Evolutionary conservation across 2,797 vertebrate genomes (phyloP).

Genomic region (Argya squamiceps): DNA sequence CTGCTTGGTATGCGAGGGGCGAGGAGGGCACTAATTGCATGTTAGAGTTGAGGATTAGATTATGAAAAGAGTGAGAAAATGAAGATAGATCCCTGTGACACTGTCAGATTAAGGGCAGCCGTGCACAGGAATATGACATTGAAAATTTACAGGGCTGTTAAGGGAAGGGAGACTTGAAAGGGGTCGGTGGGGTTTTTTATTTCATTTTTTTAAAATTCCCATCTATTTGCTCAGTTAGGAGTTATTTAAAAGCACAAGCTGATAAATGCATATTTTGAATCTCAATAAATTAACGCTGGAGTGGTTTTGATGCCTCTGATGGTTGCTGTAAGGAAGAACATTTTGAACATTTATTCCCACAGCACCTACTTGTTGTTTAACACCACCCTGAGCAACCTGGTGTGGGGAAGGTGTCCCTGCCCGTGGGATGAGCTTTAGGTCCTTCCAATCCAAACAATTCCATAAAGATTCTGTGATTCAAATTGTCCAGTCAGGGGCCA

Average conservation of each 20-base stretch:
- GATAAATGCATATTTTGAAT: background rate
- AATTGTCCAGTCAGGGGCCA: background rate
- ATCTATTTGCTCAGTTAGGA: slow-evolving; percentile 26
- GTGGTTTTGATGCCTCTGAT: background rate
- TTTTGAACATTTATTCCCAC: background rate
- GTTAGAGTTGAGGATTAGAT: slow-evolving; percentile 97
- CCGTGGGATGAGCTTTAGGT: background rate
- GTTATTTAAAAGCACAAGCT: background rate
- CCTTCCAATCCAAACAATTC: background rate
- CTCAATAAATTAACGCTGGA: background rate
- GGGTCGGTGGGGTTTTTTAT: slow-evolving; percentile 62
- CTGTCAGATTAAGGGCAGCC: slow-evolving; percentile 96
- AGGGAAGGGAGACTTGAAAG: slow-evolving; percentile 76
- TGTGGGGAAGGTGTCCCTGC: background rate
- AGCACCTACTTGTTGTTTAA: background rate
- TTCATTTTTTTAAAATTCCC: slow-evolving; percentile 19
- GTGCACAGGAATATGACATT: slow-evolving; percentile 79
- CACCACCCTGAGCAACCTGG: background rate
- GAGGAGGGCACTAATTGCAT: slow-evolving; percentile 98
- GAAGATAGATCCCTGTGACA: slow-evolving; percentile 97
- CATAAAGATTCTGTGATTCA: accelerated
- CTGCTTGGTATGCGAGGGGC: slow-evolving; percentile 84
- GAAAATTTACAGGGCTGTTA: slow-evolving; percentile 85
- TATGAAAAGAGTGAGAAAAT: slow-evolving; percentile 99
- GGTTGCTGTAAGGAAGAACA: background rate